Evolutionary conservation across 2,888 invertebrate genomes (phyloP).

Genomic region (Caenorhabditis wallacei): DNA sequence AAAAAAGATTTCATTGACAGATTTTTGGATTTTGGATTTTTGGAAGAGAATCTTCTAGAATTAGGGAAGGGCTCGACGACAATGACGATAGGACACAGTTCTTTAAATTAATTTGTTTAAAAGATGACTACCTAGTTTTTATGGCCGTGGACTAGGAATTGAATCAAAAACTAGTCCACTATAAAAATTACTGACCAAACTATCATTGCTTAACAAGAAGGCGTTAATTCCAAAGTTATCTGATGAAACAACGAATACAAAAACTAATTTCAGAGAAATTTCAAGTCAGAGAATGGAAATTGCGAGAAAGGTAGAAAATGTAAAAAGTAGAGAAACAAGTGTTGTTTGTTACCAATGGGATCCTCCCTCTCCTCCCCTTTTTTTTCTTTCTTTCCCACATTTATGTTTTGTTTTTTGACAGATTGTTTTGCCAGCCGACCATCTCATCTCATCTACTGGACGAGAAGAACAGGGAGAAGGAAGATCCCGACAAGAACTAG

Average conservation of each 20-base stretch:
- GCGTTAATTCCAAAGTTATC: too few relatives aligned
- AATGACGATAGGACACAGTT: too few relatives aligned
- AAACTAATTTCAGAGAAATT: slow-evolving; percentile 11
- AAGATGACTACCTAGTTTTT: too few relatives aligned
- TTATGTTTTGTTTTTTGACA: slow-evolving; percentile 51
- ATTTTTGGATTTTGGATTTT: too few relatives aligned
- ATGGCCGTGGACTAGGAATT: too few relatives aligned
- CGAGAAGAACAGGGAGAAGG: slow-evolving; percentile 7
- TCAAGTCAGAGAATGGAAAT: slow-evolving; percentile 30
- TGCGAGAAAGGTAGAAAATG: slow-evolving; percentile 16
- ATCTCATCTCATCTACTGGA: not conserved
- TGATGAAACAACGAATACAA: too few relatives aligned
- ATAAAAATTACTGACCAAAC: too few relatives aligned
- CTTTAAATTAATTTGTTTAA: too few relatives aligned
- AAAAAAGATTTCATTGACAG: not conserved
- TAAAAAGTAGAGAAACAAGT: slow-evolving; percentile 37
- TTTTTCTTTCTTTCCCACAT: not conserved
- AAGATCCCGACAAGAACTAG: slow-evolving; percentile 19
- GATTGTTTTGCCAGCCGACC: slow-evolving; percentile 51
- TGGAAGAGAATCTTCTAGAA: not conserved
- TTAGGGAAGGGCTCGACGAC: too few relatives aligned
- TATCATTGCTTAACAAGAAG: too few relatives aligned
- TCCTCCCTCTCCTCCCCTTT: slow-evolving; percentile 8
- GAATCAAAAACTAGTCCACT: too few relatives aligned
- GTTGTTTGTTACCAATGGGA: slow-evolving; percentile 44